Evolutionary conservation across 2,113 vertebrate genomes (phyloP).

Genomic region (Alligator sinensis): DNA sequence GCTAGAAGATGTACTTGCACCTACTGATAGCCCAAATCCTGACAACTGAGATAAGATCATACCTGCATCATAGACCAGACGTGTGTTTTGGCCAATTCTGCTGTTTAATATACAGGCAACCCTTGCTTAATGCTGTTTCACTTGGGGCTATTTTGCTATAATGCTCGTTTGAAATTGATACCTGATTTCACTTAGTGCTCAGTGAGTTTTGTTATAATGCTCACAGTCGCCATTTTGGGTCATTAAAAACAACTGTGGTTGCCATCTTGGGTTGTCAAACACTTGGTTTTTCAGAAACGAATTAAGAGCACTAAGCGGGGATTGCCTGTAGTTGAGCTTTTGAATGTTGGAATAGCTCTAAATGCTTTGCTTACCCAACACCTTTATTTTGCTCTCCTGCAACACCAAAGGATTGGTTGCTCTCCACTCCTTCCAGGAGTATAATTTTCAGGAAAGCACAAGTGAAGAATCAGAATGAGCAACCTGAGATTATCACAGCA

Average conservation of each 20-base stretch:
- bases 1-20: not conserved
- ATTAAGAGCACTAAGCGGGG: too few species aligned
- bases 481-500: accelerated
- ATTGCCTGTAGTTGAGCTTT: too few species aligned
- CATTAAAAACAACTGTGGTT: too few species aligned
- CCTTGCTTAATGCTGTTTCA: too few species aligned
- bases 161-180: too few species aligned
- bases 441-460: accelerated
- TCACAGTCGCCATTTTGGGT: too few species aligned
- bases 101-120: not conserved
- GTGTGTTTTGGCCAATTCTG: not conserved
- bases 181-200: too few species aligned
- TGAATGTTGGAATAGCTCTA: too few species aligned
- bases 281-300: too few species aligned
- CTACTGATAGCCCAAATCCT: not conserved
- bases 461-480: not conserved
- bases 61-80: not conserved
- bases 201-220: too few species aligned
- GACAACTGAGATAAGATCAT: accelerated
- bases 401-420: not conserved
- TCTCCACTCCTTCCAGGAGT: not conserved
- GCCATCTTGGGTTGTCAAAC: too few species aligned
- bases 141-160: too few species aligned
- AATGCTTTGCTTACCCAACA: not conserved
- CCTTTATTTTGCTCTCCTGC: not conserved